phyloP scores from a whole-genome alignment of 2,113 vertebrate genomes.

The Malurus melanocephalus region DNA sequence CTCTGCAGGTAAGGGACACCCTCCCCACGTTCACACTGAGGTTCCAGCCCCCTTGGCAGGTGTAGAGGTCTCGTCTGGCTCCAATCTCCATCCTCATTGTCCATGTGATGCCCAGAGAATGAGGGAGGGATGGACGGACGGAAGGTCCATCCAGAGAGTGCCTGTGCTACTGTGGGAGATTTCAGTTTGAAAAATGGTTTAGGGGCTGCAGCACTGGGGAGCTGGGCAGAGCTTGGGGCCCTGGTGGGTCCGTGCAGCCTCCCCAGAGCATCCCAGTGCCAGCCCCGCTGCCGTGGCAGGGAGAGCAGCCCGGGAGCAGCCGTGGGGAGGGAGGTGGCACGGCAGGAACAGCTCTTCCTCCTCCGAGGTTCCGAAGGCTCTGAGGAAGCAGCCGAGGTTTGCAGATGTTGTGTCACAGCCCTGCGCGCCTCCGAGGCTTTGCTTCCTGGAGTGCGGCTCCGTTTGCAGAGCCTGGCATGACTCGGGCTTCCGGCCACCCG shows the following conservation, averaged over 20 bases:
- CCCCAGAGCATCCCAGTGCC: background rate
- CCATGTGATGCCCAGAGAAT: fast-evolving
- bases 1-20: background rate
- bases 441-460: constrained; percentile 10
- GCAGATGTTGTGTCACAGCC: background rate
- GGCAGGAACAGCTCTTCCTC: background rate
- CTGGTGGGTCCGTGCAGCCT: background rate
- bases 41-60: background rate
- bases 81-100: fast-evolving
- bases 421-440: background rate
- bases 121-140: too few species aligned
- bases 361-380: background rate
- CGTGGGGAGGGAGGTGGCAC: fast-evolving
- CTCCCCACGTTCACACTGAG: fast-evolving
- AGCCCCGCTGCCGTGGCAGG: fast-evolving
- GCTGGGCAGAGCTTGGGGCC: background rate
- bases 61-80: fast-evolving
- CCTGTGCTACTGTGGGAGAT: fast-evolving
- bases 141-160: background rate
- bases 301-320: background rate
- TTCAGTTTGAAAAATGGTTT: background rate
- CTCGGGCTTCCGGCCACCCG: fast-evolving
- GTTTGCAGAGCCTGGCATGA: fast-evolving
- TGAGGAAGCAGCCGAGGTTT: background rate
- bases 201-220: fast-evolving